These are phyloP conservation scores for Elegia similella DNA, from an alignment of 2,888 invertebrate species.

Conservation along the genomic window DNA sequence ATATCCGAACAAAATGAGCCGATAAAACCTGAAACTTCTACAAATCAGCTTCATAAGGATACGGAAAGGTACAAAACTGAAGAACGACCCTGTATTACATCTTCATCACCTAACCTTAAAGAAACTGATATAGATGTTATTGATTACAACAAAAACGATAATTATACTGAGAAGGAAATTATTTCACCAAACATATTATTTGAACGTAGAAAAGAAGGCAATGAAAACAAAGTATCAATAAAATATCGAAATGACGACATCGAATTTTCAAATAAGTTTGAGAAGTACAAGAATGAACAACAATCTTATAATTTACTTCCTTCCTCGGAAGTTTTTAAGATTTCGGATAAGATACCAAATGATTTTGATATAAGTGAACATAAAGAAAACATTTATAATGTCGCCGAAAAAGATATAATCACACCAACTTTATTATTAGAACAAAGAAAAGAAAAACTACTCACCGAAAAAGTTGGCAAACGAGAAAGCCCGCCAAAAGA, in stretches of 20 bases:
- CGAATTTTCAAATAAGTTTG: constrained; percentile 2
- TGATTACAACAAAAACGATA: not conserved
- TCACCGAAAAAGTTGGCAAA: constrained; percentile 38
- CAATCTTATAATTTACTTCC: not conserved
- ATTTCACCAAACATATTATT: constrained; percentile 24
- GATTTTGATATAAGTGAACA: constrained; percentile 1
- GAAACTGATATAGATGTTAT: not conserved
- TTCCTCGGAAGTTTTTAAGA: not conserved
- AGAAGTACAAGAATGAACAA: not conserved
- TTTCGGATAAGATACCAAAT: not conserved
- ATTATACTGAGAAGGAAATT: constrained; percentile 17
- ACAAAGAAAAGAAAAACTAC: constrained; percentile 40
- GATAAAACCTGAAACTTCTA: constrained; percentile 8
- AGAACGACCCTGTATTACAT: not conserved
- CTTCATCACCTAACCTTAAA: not conserved
- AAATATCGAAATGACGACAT: constrained; percentile 11
- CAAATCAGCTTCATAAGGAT: not conserved
- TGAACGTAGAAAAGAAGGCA: constrained; percentile 3
- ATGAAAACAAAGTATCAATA: not conserved
- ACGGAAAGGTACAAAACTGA: not conserved
- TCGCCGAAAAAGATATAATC: constrained; percentile 28
- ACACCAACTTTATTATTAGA: constrained; percentile 43
- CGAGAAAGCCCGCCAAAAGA: constrained; percentile 73
- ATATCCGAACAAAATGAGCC: not conserved
- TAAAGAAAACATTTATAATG: constrained; percentile 10